Evolutionary conservation across 2,113 vertebrate genomes (phyloP), one percentile per base, ranked within the genome.

Genomic region (Hylia prasina): DNA sequence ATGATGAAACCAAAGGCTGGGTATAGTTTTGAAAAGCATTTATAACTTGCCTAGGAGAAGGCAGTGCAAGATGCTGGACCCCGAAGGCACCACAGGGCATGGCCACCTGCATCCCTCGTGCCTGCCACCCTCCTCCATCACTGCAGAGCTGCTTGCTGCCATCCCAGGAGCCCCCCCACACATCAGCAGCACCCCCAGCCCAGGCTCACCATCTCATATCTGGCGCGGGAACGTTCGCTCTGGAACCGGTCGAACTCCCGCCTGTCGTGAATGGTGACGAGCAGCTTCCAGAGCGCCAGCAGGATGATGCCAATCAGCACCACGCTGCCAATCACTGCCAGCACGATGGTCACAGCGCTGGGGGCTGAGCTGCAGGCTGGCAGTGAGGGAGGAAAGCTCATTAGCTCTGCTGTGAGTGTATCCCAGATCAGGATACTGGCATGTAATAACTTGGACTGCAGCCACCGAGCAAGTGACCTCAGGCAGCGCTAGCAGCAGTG

Each of bases 201-300:
- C 10, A 0, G 24, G 28, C 98, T 98, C 79, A 99, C 99, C 99
- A 99, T 99, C 96, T 99, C 99, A 0, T 99, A 99, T 96, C 99
- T 98, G 22, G 99, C 99, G 12, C 99, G 98, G 66, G 99, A 99
- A 1, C 99, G 98, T 9, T 99, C 99, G 0, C 96, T 99, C 97
- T 99, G 99, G 97, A 99, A 99, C 51, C 97, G 98, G 4, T 99
- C 97, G 6, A 99, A 99, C 97, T 99, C 99, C 33, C 98, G 92
- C 13, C 99, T 97, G 97, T 99, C 99, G 0, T 99, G 99, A 39
- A 99, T 95, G 84, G 99, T 99, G 98, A 99, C 99, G 0, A 98
- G 98, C 82, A 99, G 96, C 96, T 99, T 99, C 99, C 99, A 99
- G 89, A 96, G 97, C 0, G 97, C 99, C 77, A 99, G 97, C 85